Evolutionary conservation across 2,113 vertebrate genomes (phyloP).

Genomic region (Malurus melanocephalus): DNA sequence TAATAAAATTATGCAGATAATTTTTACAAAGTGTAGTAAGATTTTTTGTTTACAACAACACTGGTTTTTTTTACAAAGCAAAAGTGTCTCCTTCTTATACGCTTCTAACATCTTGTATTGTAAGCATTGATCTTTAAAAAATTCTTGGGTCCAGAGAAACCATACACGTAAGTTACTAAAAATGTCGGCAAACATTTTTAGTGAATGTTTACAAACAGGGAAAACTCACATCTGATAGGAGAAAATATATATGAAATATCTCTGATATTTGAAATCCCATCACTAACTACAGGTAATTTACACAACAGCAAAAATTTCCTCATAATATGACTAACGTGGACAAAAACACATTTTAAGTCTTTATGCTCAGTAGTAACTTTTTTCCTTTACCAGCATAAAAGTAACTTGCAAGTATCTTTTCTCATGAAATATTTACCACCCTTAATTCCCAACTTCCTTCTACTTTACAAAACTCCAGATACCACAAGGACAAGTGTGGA

Average conservation of each 20-base stretch:
- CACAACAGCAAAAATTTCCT: not conserved
- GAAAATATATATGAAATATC: not conserved
- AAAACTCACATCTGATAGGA: not conserved
- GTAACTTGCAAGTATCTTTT: not conserved
- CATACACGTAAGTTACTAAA: not conserved
- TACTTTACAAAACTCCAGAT: not conserved
- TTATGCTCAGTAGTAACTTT: not conserved
- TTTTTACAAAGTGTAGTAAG: not conserved
- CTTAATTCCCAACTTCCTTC: not conserved
- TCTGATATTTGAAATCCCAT: not conserved
- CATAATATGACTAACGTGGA: accelerated
- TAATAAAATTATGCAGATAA: not conserved
- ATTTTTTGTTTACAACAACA: not conserved
- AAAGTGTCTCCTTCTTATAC: not conserved
- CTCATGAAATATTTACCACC: not conserved
- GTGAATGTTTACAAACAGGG: not conserved
- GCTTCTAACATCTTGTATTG: not conserved
- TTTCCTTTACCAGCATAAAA: not conserved
- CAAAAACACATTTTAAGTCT: not conserved
- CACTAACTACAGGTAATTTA: not conserved
- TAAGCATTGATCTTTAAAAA: not conserved
- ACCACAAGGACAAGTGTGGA: not conserved
- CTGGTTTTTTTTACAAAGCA: not conserved
- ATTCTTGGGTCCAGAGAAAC: not conserved
- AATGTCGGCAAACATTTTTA: not conserved